These are phyloP conservation scores for Amorpha juglandis DNA, from an alignment of 2,888 invertebrate species.

Conservation along the genomic window DNA sequence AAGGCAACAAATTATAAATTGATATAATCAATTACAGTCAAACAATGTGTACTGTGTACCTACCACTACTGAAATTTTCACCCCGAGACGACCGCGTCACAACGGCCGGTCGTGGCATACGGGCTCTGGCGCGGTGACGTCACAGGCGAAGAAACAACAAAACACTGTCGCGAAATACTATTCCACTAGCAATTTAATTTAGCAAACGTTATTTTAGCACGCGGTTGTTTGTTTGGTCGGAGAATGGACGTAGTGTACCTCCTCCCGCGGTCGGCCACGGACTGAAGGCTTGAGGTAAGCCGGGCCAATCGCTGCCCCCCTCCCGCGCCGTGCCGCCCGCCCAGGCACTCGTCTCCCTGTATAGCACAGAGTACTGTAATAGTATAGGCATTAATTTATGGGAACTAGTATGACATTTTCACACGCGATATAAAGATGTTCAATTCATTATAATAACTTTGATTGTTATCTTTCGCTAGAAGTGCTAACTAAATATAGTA, in stretches of 20 bases:
- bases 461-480: no score
- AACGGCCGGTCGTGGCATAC: conserved; percentile 49
- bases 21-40: conserved; percentile 22
- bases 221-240: conserved; percentile 49
- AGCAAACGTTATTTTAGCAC: conserved; percentile 66
- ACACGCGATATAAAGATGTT: not conserved
- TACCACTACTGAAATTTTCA: conserved; percentile 52
- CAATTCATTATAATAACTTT: not conserved
- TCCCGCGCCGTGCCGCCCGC: conserved; percentile 52
- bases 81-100: conserved; percentile 51
- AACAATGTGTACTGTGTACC: conserved; percentile 36
- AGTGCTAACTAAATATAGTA: not conserved
- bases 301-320: conserved; percentile 58
- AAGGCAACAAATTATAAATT: conserved; percentile 24
- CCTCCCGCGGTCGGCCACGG: conserved; percentile 52
- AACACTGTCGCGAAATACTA: conserved; percentile 34
- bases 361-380: conserved; percentile 53
- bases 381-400: conserved; percentile 18
- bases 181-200: conserved; percentile 56
- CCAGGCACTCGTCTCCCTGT: conserved; percentile 66
- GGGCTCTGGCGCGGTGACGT: conserved; percentile 42
- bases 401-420: not conserved
- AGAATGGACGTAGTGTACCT: conserved; percentile 46
- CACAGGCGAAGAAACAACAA: conserved; percentile 43
- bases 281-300: conserved; percentile 70